These are phyloP conservation scores for Eilema depressum DNA, from an alignment of 2,888 invertebrate species.

Conservation along the genomic window DNA sequence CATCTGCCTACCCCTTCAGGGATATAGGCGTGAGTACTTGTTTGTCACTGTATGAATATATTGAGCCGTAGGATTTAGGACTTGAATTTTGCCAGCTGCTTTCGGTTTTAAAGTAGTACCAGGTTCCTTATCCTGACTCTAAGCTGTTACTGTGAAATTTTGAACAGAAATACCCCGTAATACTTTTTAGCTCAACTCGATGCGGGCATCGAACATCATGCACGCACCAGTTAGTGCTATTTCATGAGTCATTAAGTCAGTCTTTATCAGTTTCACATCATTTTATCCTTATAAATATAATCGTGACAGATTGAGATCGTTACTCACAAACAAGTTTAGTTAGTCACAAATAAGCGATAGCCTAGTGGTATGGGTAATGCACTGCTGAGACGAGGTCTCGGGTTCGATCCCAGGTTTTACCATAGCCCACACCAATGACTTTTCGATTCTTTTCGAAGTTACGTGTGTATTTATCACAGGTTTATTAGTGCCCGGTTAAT, in stretches of 20 bases:
- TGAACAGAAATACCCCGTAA: not conserved
- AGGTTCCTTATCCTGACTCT: not conserved
- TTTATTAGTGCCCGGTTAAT: no score
- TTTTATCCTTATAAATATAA: not conserved
- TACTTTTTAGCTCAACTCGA: not conserved
- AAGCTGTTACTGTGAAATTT: not conserved
- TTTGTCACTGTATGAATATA: not conserved
- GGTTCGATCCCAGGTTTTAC: no score
- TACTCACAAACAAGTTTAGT: not conserved
- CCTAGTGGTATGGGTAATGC: no score
- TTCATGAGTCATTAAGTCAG: not conserved
- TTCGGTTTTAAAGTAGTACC: not conserved
- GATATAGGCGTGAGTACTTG: not conserved
- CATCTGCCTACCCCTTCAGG: no score
- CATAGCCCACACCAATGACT: no score
- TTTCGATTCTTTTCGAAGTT: no score
- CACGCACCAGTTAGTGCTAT: not conserved
- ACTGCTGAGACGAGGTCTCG: no score
- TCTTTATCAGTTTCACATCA: not conserved
- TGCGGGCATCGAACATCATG: not conserved
- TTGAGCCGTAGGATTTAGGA: no score
- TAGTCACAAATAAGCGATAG: no score
- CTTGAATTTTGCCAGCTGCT: not conserved
- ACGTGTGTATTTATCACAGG: no score
- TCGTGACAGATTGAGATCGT: not conserved